A percentile compares a stretch with the other conserved stretches of the same genome.
These are phyloP conservation scores for Trialeurodes vaporariorum DNA, from an alignment of 1,140 invertebrate genomes.

Conservation along the genomic window DNA sequence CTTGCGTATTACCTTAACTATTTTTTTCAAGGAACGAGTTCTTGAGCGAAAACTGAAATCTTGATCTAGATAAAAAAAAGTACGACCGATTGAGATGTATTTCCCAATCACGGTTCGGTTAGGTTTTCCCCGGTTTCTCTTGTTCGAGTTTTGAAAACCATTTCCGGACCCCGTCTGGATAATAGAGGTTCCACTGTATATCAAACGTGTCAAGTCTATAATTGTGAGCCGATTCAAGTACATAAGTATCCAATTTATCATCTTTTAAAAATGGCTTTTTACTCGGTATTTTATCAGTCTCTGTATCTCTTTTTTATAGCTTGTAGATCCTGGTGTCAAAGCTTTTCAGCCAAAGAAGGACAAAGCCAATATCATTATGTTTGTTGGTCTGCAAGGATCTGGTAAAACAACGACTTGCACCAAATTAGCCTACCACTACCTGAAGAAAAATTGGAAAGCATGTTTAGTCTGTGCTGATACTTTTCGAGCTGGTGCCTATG, in stretches of 20 bases:
- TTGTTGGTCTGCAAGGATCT: conserved; percentile 97
- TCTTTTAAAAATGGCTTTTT: conserved; percentile 8
- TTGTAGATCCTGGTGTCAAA: conserved; percentile 97
- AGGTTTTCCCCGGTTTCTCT: no score
- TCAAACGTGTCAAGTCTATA: no score
- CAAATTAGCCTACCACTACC: conserved; percentile 97
- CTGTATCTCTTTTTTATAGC: conserved; percentile 41
- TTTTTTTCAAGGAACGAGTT: no score
- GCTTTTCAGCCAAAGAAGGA: conserved; percentile 94
- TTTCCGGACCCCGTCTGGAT: no score
- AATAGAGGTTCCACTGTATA: no score
- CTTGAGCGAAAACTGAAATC: no score
- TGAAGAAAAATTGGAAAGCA: conserved; percentile 99
- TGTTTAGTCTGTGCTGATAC: conserved; percentile 99
- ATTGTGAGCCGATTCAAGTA: conserved; percentile 4
- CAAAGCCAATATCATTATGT: conserved; percentile 96
- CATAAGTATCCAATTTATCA: no score
- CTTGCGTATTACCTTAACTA: no score
- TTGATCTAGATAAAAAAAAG: no score
- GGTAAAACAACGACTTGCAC: conserved; percentile 99
- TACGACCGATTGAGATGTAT: no score
- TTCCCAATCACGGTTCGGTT: no score
- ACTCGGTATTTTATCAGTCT: neutral
- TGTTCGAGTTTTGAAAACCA: no score
- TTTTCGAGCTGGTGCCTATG: conserved; percentile 98